Evolutionary conservation across 2,797 vertebrate species (phyloP), one percentile per base, ranked within the genome.

Genomic region (Lepidocolaptes lacrymiger): DNA sequence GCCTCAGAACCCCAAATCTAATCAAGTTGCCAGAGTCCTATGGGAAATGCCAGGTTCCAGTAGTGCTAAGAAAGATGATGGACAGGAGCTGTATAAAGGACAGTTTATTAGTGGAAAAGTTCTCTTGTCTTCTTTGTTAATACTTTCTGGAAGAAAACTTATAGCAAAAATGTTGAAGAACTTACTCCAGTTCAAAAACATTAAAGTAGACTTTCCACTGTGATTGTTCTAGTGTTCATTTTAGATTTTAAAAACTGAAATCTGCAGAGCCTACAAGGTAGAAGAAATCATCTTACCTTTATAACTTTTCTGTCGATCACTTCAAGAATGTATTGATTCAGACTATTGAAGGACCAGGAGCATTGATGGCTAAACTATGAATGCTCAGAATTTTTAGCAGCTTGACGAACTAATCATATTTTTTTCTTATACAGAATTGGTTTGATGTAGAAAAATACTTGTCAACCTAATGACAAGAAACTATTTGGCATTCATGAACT

Each of bases 1-100:
- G 79, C 92, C 88, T 94, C 94, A 94, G 85, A 93, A 91, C 82
- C 54, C 88, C 91, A 91, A 91, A 96, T 92, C 89, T 94, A 95
- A 96, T 95, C 89, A 91, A 91, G 20, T 88, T 0, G 0, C 34
- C 48, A 13, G 59, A 92, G 37, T 92, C 76, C 79, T 91, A 82
- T 71, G 80, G 95, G 83, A 93, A 95, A 48, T 46, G 36, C 74
- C 44, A 76, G 30, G 21, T 87, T 89, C 23, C 59, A 82, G 44
- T 21, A 59, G 6, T 52, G 59, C 48, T 55, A 22, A 7, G 36
- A 36, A 81, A 88, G 27, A 30, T 96, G 91, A 93, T 49, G 22
- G 87, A 87, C 82, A 72, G 52, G 34, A 74, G 20, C 34, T 46
- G 34, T 48, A 39, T 48, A 77, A 91, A 90, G 49, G 48, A 63